Base-by-base conservation (phyloP, 2,888 invertebrate genomes). In the Dichetophora obliterata region DNA sequence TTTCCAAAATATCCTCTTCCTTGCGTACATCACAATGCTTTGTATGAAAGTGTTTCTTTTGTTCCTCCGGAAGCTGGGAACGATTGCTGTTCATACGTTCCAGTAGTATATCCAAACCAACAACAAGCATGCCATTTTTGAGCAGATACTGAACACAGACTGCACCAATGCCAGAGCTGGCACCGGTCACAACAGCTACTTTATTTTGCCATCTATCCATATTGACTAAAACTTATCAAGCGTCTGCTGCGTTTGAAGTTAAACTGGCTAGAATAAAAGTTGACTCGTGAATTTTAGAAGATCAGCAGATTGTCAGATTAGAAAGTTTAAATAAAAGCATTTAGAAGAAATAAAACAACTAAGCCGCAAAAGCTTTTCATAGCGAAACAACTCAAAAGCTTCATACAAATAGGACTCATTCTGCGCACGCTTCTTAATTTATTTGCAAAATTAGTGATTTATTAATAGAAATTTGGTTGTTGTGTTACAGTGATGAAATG, bases 161-260 rank as follows among this genome's bases (percentile, higher is more conserved):
- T 4, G 88, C 90, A 27, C 91, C 92, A 73, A 92, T 92, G 5
- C 92, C 92, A 0, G 90, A 87, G 83, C 91, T 91, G 5, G 91
- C 91, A 14, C 92, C 92, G 1, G 92, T 92, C 75, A 92, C 91
- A 34, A 92, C 88, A 0, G 91, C 92, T 0, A 91, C 90, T 83
- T 91, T 91, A 48, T 91, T 91, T 0, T 80, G 79, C 92, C 92
- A 92, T 24, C 91, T 90, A 14, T 92, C 91, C 90, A 91, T 89
- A 22, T 59, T 43, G 48, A 37, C 50, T 59, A 54, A 31, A 31
- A 31, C 31, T 22, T 6, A 22, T 54, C 54, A 6, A 54, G 8
- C 57, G 19, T 57, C 4, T 8, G 27, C 27, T 5, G 31, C 31
- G 31, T 31, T 31, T 31, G 31, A 31, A 4, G 31, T 31, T 31